These are phyloP conservation scores for Drosophila kanapiae DNA, from an alignment of 1,140 invertebrate genomes.

Conservation along the genomic window DNA sequence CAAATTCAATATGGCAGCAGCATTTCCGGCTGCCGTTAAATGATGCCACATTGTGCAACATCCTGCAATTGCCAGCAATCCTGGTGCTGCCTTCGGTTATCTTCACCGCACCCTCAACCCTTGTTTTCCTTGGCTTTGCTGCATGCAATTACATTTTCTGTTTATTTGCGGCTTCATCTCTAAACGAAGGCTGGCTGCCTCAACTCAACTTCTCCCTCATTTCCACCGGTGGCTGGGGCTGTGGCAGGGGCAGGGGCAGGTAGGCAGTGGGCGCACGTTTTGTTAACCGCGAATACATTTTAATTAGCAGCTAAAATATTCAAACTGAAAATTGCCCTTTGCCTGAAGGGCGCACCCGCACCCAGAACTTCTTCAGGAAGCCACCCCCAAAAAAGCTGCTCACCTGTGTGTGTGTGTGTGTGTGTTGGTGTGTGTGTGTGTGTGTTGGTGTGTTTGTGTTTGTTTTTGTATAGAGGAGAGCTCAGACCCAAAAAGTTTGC, in stretches of 20 bases:
- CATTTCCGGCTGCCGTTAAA: conserved; percentile 66
- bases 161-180: conserved; percentile 69
- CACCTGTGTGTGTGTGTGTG: conserved; percentile 21
- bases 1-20: conserved; percentile 71
- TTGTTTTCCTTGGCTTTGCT: conserved; percentile 3
- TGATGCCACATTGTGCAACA: conserved; percentile 54
- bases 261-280: conserved; percentile 48
- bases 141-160: conserved; percentile 74
- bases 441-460: conserved; percentile 14
- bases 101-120: neutral
- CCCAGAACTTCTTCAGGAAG: conserved; percentile 4
- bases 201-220: conserved; percentile 40
- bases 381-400: conserved; percentile 20
- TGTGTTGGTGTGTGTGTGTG: conserved; percentile 11
- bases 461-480: conserved; percentile 42
- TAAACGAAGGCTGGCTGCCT: conserved; percentile 32
- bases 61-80: conserved; percentile 9
- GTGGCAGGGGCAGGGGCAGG: no score
- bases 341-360: conserved; percentile 44
- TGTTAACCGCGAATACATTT: conserved; percentile 82
- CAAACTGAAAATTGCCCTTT: conserved; percentile 81
- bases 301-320: conserved; percentile 83
- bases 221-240: conserved; percentile 16
- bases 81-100: neutral
- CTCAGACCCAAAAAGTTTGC: conserved; percentile 37